A percentile compares a stretch with the other conserved stretches of the same genome.
Conservation (phyloP, 2,888 invertebrate species). For the Spodoptera exigua region DNA sequence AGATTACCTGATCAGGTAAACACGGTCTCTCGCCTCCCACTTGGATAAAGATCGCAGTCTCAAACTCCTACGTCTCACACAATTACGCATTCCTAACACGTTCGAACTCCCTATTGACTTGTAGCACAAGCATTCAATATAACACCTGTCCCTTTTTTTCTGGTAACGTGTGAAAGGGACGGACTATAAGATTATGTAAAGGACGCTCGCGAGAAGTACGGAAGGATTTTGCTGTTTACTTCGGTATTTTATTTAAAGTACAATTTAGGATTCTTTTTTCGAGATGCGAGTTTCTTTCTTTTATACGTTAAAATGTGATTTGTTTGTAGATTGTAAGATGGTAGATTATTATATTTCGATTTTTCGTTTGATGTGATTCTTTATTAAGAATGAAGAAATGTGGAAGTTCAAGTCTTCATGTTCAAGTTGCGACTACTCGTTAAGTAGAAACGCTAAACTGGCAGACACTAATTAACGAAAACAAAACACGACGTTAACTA, state of each 20-base stretch:
- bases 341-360: too few relatives aligned
- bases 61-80: conserved; percentile 18
- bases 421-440: too few relatives aligned
- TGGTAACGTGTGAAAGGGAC: conserved; percentile 20
- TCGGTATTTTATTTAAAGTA: conserved; percentile 27
- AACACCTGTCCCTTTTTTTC: conserved; percentile 17
- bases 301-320: conserved; percentile 1
- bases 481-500: too few relatives aligned
- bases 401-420: too few relatives aligned
- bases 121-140: conserved; percentile 49
- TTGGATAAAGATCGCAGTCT: conserved; percentile 28
- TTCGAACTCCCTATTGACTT: conserved; percentile 49
- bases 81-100: conserved; percentile 48
- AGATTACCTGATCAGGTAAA: conserved; percentile 18
- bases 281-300: conserved; percentile 1
- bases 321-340: neutral
- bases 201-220: conserved; percentile 14
- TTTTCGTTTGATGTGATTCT: neutral
- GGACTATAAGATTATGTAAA: conserved; percentile 39
- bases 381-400: too few relatives aligned
- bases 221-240: conserved; percentile 19
- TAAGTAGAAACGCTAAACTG: too few relatives aligned
- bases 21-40: conserved; percentile 11
- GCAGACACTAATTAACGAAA: too few relatives aligned
- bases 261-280: conserved; percentile 7